A percentile compares a stretch with the other conserved stretches of the same genome.
phyloP scores from a whole-genome alignment of 2,113 vertebrate genomes.

The Triplophysa dalaica region DNA sequence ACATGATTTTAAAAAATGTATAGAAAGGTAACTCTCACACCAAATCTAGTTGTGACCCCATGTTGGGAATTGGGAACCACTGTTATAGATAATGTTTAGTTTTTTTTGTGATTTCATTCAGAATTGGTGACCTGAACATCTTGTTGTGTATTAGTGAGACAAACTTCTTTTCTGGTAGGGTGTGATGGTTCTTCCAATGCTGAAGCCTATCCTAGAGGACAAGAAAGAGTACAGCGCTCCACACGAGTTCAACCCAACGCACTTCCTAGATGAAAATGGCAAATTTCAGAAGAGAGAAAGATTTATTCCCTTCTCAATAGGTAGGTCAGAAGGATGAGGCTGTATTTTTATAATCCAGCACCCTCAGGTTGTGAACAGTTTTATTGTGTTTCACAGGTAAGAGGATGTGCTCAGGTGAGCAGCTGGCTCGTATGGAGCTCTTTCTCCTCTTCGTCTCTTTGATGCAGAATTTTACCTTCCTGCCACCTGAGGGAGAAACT shows the following conservation, averaged over 20 bases:
- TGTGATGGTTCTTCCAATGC: constrained; percentile 44
- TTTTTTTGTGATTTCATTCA: too few species aligned
- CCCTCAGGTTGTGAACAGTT: background rate
- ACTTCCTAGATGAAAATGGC: constrained; percentile 51
- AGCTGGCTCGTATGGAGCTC: constrained; percentile 48
- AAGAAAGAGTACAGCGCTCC: constrained; percentile 38
- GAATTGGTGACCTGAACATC: too few species aligned
- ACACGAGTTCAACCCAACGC: constrained; percentile 44
- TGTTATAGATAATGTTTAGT: too few species aligned
- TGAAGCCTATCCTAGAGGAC: constrained; percentile 46
- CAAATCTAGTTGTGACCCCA: too few species aligned
- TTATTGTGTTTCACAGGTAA: constrained; percentile 61
- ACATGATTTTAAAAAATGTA: too few species aligned
- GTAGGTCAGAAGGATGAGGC: background rate
- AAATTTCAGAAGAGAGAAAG: constrained; percentile 49
- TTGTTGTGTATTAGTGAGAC: too few species aligned
- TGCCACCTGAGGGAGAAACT: constrained; percentile 32
- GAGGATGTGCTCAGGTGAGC: constrained; percentile 43
- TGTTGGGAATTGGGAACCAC: too few species aligned
- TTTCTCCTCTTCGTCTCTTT: constrained; percentile 65
- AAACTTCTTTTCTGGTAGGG: constrained; percentile 52
- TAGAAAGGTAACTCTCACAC: too few species aligned
- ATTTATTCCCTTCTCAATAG: constrained; percentile 52
- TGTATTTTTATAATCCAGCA: background rate
- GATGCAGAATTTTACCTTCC: constrained; percentile 43